phyloP scores from a whole-genome alignment of 2,888 invertebrate genomes.

The Lithosia quadra region DNA sequence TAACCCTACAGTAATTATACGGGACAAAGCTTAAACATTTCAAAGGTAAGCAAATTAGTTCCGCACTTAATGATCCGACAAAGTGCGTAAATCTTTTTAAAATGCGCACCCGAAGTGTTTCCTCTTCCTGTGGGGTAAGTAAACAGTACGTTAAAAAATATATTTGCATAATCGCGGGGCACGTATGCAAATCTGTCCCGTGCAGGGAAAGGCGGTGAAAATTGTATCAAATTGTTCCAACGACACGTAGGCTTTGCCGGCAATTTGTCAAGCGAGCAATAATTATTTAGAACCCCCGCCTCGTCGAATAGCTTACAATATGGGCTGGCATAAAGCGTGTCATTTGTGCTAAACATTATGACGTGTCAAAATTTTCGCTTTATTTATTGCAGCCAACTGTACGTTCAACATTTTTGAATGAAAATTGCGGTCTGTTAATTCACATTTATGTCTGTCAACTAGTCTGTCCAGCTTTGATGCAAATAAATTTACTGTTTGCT shows the following conservation, averaged over 20 bases:
- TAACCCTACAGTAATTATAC: conserved; percentile 79
- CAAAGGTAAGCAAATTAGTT: conserved; percentile 87
- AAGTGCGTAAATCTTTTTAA: conserved; percentile 87
- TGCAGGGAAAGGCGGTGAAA: conserved; percentile 80
- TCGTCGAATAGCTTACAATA: conserved; percentile 67
- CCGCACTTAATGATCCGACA: conserved; percentile 86
- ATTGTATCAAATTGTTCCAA: conserved; percentile 86
- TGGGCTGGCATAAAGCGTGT: conserved; percentile 52
- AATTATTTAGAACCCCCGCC: conserved; percentile 80
- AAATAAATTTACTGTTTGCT: background rate
- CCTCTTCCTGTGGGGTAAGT: conserved; percentile 76
- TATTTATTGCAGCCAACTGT: conserved; percentile 36
- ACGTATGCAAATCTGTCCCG: conserved; percentile 83
- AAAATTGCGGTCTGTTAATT: conserved; percentile 10
- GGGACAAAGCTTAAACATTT: conserved; percentile 84
- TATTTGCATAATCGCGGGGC: conserved; percentile 84
- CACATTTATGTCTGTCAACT: background rate
- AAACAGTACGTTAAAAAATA: conserved; percentile 83
- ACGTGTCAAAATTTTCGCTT: conserved; percentile 44
- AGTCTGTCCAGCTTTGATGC: background rate
- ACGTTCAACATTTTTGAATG: conserved; percentile 9
- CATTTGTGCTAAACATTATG: conserved; percentile 52
- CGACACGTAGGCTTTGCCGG: conserved; percentile 81
- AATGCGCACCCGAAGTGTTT: conserved; percentile 81
- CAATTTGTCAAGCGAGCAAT: conserved; percentile 85